Evolutionary conservation across 2,113 vertebrate species (phyloP).

Genomic region (Pseudorhombus dupliciocellatus): DNA sequence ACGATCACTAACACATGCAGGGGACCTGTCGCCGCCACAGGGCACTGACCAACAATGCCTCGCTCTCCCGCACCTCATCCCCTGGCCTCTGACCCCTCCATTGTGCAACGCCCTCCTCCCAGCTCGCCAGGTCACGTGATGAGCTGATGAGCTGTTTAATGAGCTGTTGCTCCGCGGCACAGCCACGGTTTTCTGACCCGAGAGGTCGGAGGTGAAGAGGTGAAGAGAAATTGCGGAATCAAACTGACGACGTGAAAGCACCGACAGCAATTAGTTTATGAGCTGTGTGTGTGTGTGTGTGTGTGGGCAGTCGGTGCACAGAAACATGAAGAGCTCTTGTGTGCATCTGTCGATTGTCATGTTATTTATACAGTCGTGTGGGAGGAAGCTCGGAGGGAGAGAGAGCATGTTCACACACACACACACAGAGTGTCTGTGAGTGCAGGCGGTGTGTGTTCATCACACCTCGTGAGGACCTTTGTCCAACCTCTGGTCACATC

Average conservation of each 20-base stretch:
- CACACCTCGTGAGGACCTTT: background rate
- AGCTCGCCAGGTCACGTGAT: conserved; percentile 28
- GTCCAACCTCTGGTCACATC: too few species aligned
- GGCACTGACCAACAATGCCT: background rate
- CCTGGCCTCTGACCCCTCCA: conserved; percentile 40
- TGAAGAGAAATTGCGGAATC: background rate
- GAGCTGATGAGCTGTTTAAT: conserved; percentile 45
- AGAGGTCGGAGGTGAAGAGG: background rate
- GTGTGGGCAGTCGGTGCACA: background rate
- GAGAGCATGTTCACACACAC: conserved; percentile 42
- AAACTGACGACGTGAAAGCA: background rate
- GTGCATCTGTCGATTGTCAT: conserved; percentile 40
- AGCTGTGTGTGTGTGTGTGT: conserved; percentile 7
- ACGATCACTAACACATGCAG: conserved; percentile 1
- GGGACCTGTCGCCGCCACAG: background rate
- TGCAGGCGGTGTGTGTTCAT: background rate
- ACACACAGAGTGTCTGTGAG: conserved; percentile 15
- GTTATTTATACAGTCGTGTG: conserved; percentile 63
- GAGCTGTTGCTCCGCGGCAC: conserved; percentile 28
- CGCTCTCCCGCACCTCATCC: conserved; percentile 33
- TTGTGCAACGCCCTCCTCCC: background rate
- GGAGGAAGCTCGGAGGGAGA: conserved; percentile 48
- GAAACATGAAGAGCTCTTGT: conserved; percentile 12
- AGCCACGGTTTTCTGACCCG: background rate
- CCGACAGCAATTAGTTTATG: background rate